Evolutionary conservation across 2,797 vertebrate species (phyloP).

Genomic region (Anabacerthia variegaticeps): DNA sequence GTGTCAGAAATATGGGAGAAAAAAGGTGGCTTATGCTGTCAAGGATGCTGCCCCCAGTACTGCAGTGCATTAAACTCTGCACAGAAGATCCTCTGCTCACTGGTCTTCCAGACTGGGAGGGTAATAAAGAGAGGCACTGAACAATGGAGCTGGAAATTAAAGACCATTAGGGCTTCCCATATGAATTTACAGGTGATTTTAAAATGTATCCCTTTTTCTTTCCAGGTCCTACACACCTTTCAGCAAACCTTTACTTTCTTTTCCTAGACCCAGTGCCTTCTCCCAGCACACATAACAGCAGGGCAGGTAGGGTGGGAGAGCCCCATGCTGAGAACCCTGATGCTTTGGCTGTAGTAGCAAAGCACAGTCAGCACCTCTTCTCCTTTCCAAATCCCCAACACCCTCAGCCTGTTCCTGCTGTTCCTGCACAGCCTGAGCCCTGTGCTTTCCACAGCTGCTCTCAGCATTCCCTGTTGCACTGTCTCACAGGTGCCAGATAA

Average conservation of each 20-base stretch:
- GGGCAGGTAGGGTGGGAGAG: neutral
- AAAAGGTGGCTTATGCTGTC: neutral
- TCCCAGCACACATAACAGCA: neutral
- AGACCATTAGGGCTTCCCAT: neutral
- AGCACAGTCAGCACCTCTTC: neutral
- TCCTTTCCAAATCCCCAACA: neutral
- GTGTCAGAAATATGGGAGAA: neutral
- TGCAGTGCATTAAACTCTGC: neutral
- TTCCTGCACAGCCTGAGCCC: neutral
- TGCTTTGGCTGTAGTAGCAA: neutral
- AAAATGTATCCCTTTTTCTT: neutral
- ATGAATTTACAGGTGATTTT: neutral
- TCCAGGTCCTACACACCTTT: neutral
- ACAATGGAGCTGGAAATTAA: neutral
- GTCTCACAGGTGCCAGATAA: neutral
- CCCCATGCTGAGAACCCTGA: rapidly evolving
- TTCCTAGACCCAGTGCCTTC: neutral
- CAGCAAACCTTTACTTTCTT: neutral
- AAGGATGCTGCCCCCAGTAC: neutral
- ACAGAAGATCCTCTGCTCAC: neutral
- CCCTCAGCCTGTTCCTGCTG: neutral
- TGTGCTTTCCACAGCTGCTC: neutral
- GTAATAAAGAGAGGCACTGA: neutral
- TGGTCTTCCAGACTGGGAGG: neutral
- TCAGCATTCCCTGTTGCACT: neutral